phyloP scores from a whole-genome alignment of 2,797 vertebrate genomes.

The Phalloptychus januarius region DNA sequence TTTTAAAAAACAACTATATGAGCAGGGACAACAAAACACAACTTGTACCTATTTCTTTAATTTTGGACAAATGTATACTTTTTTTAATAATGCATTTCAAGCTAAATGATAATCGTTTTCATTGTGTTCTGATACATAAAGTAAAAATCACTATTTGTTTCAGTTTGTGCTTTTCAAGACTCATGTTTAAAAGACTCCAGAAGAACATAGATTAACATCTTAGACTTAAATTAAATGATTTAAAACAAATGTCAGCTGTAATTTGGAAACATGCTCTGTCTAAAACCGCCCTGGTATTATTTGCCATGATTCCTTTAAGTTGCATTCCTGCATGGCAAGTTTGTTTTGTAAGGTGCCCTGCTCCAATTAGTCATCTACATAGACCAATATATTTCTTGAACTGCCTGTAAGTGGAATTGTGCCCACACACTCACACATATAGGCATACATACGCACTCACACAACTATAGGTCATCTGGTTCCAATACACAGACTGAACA shows the following conservation, averaged over 20 bases:
- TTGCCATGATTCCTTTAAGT: constrained; percentile 12
- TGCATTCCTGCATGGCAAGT: constrained; percentile 13
- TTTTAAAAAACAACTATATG: too few relatives aligned
- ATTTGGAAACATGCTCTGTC: too few relatives aligned
- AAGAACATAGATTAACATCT: background rate
- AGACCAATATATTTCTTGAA: constrained; percentile 5
- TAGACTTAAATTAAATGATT: constrained; percentile 4
- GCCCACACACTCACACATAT: constrained; percentile 2
- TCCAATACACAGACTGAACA: constrained; percentile 41
- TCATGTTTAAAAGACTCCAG: background rate
- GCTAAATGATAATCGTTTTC: too few relatives aligned
- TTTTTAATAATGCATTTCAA: too few relatives aligned
- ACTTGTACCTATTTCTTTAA: too few relatives aligned
- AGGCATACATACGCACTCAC: constrained; percentile 8
- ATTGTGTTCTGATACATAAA: background rate
- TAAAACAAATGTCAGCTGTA: constrained; percentile 17
- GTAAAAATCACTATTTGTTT: background rate
- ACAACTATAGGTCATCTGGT: constrained; percentile 29
- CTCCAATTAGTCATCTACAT: constrained; percentile 24
- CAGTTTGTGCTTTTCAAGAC: background rate
- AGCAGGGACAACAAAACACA: too few relatives aligned
- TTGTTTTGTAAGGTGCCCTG: constrained; percentile 28
- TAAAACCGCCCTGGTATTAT: background rate
- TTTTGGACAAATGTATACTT: too few relatives aligned
- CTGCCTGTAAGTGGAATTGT: constrained; percentile 13